Conservation (phyloP, 2,113 vertebrate species). For the Nanorana parkeri region DNA sequence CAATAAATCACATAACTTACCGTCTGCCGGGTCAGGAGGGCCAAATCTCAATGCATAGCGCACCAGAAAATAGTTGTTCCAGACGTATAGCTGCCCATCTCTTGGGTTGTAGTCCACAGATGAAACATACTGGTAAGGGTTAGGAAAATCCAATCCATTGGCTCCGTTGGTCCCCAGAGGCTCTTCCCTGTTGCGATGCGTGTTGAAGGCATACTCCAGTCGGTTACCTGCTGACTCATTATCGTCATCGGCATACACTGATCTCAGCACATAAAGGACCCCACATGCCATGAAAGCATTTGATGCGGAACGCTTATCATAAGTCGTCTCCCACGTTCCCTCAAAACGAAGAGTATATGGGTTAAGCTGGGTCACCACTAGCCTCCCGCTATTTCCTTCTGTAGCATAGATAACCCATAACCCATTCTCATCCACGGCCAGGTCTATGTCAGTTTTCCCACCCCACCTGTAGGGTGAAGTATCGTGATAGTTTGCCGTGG, state of each 20-base stretch:
- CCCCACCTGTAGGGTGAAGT: slow-evolving; percentile 95
- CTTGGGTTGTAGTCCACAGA: slow-evolving; percentile 95
- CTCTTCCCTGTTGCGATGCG: slow-evolving; percentile 83
- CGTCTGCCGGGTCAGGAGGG: slow-evolving; percentile 82
- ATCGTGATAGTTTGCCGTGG: slow-evolving; percentile 94
- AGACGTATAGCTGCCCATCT: slow-evolving; percentile 94
- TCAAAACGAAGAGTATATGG: slow-evolving; percentile 94
- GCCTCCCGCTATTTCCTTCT: slow-evolving; percentile 85
- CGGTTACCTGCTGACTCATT: slow-evolving; percentile 88
- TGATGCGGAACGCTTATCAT: slow-evolving; percentile 92
- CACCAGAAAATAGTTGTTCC: slow-evolving; percentile 95
- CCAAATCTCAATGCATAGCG: slow-evolving; percentile 90
- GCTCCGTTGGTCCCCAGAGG: slow-evolving; percentile 64
- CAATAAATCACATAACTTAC: slow-evolving; percentile 62
- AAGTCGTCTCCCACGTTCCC: slow-evolving; percentile 92
- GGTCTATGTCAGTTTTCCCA: slow-evolving; percentile 92
- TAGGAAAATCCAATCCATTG: slow-evolving; percentile 84
- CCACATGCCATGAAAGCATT: slow-evolving; percentile 97
- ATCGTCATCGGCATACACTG: slow-evolving; percentile 92
- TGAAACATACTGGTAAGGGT: slow-evolving; percentile 93
- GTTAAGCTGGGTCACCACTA: slow-evolving; percentile 93
- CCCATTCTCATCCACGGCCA: slow-evolving; percentile 92
- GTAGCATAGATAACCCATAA: slow-evolving; percentile 96
- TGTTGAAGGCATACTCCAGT: slow-evolving; percentile 91
- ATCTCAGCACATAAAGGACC: slow-evolving; percentile 90